Conservation (phyloP, 2,888 invertebrate genomes). For the Mantis religiosa region DNA sequence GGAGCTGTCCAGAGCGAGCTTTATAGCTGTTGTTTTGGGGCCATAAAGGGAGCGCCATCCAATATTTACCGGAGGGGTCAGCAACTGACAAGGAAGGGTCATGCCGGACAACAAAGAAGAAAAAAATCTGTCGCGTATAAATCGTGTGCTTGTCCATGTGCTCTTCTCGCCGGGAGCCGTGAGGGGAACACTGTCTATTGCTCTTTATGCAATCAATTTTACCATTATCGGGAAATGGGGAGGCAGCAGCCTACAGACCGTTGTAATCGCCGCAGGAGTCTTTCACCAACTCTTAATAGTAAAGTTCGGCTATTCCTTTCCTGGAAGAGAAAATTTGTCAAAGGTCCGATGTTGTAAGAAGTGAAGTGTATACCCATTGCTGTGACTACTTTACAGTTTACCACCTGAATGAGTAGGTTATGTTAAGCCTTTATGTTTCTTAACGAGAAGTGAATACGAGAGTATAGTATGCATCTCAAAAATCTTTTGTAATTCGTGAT, state of each 20-base stretch:
- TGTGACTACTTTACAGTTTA: too few relatives aligned
- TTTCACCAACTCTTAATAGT: neutral
- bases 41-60: neutral
- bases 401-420: too few relatives aligned
- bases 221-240: conserved; percentile 20
- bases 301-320: neutral
- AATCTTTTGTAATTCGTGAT: too few relatives aligned
- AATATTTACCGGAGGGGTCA: conserved; percentile 9
- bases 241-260: neutral
- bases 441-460: too few relatives aligned
- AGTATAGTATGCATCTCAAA: too few relatives aligned
- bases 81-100: conserved; percentile 1
- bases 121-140: neutral
- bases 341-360: too few relatives aligned
- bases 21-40: conserved; percentile 1
- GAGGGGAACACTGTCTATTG: conserved; percentile 20
- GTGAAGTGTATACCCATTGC: too few relatives aligned
- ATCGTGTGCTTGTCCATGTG: neutral
- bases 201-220: conserved; percentile 32
- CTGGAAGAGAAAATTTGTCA: neutral
- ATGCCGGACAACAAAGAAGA: neutral
- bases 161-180: neutral
- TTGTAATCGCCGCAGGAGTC: neutral
- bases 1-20: neutral
- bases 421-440: too few relatives aligned